Base-by-base conservation (phyloP, 2,797 vertebrate genomes). In the Hybognathus amarus region DNA sequence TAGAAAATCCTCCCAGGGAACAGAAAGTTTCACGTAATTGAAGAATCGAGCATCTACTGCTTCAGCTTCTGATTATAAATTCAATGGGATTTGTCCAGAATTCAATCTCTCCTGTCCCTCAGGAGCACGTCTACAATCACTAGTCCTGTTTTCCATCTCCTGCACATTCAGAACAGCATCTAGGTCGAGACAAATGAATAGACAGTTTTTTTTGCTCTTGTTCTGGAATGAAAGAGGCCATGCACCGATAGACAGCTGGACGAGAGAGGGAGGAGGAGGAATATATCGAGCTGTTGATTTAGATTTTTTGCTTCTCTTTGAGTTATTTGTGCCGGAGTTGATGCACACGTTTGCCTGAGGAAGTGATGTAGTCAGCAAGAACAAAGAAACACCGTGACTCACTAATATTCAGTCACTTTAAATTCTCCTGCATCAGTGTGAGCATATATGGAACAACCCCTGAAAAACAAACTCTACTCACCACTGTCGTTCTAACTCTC, bases 311-410 rank as follows among this genome's bases (percentile, higher is more conserved):
- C 38, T 70, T 64, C 77, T 70, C 74, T 42, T 61, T 52, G 52
- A 64, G 36, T 77, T 83, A 77, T 86, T 87, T 82, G 70, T 76
- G 80, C 73, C 81, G 66, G 40, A 79, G 66, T 73, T 70, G 71
- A 27, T 36, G 71, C 73, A 12, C 22, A 10, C 47, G 84, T 86
- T 83, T 76, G 47, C 84, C 84, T 77, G 77, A 68, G 77, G 79
- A 88, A 86, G 73, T 76, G 4, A 50, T 77, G 66, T 18, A 73
- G 86, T 88, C 86, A 87, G 88, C 88, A 89, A 82, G 85, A 87
- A 71, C 59, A 40, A 52, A 61, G 59, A 13, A 68, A 77, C 75
- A 45, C 10, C 15, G 85, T 74, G 76, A 56, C 74, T 24, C 74
- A 54, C 61, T 78, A 78, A 85, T 83, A 83, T 78, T 79, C 54